phyloP scores from a whole-genome alignment of 2,888 invertebrate genomes.

The Microctonus brassicae region DNA sequence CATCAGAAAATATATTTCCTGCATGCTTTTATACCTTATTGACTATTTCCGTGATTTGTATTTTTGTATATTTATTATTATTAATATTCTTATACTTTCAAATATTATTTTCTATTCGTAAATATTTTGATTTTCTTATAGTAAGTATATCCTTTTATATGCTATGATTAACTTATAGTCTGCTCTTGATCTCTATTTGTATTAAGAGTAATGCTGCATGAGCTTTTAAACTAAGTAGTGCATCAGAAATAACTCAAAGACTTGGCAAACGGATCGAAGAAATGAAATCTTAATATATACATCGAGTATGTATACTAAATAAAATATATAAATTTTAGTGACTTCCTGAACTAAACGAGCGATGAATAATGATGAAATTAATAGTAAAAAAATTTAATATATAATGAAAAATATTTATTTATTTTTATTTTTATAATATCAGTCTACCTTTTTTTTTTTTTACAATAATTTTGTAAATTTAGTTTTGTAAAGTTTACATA shows the following conservation, averaged over 20 bases:
- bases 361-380: too few relatives aligned
- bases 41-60: background rate
- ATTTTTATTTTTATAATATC: too few relatives aligned
- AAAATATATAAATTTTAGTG: too few relatives aligned
- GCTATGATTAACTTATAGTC: background rate
- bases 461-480: too few relatives aligned
- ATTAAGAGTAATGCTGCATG: background rate
- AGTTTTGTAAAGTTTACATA: too few relatives aligned
- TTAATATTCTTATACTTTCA: background rate
- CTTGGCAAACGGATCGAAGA: background rate
- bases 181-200: background rate
- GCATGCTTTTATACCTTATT: background rate
- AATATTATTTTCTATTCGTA: background rate
- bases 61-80: background rate
- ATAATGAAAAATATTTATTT: too few relatives aligned
- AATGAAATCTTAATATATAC: background rate
- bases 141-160: background rate
- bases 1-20: background rate
- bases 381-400: too few relatives aligned
- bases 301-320: background rate
- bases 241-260: constrained; percentile 12
- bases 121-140: too few relatives aligned
- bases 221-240: constrained; percentile 6
- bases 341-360: too few relatives aligned
- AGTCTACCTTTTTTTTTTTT: too few relatives aligned